Percentiles rank a stretch among this genome's conserved stretches.
Evolutionary conservation across 1,140 invertebrate species (phyloP).

Genomic region (Hycleus phaleratus): DNA sequence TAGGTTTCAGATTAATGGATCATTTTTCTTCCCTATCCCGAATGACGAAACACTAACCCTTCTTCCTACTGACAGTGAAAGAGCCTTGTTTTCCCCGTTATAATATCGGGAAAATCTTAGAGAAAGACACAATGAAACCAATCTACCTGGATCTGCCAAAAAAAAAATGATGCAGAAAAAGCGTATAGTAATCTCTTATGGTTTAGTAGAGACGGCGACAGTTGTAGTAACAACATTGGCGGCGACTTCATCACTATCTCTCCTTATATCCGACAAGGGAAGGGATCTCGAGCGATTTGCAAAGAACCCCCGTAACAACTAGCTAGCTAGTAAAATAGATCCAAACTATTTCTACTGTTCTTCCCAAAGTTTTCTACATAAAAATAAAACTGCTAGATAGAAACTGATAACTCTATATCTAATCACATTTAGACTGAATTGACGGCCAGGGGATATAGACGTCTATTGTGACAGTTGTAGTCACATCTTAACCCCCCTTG

Average conservation of each 20-base stretch:
- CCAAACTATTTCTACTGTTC: conserved; percentile 16
- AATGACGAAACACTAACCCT: conserved; percentile 15
- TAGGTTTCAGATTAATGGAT: conserved; percentile 50
- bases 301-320: conserved; percentile 11
- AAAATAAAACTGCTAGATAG: conserved; percentile 23
- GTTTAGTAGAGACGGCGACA: conserved; percentile 3
- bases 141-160: conserved; percentile 2
- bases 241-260: conserved; percentile 1
- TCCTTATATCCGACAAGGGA: neutral
- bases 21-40: conserved; percentile 44
- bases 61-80: neutral
- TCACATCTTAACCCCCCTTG: too few species aligned
- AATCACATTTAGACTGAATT: conserved; percentile 23
- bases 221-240: conserved; percentile 1
- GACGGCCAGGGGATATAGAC: conserved; percentile 8
- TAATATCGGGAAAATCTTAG: too few species aligned
- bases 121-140: neutral
- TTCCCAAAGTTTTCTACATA: conserved; percentile 23
- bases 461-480: too few species aligned
- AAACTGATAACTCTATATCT: conserved; percentile 26
- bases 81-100: too few species aligned
- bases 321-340: conserved; percentile 13
- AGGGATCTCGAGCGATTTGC: neutral
- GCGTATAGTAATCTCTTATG: neutral
- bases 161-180: conserved; percentile 5